Conservation (phyloP, 2,888 invertebrate genomes). For the Apoda limacodes region DNA sequence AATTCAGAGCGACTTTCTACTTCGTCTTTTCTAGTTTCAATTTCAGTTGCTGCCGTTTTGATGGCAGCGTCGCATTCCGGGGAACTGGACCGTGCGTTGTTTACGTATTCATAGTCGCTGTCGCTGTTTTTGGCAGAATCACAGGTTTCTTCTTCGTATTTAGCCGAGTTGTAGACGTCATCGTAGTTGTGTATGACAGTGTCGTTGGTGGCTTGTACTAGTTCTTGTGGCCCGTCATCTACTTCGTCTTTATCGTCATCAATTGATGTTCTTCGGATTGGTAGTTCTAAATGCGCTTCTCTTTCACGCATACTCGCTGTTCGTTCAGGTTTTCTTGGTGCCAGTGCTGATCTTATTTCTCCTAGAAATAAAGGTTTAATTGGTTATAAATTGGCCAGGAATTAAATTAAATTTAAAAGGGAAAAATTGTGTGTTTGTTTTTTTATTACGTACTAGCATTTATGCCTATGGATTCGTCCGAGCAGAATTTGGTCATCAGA, state of each 20-base stretch:
- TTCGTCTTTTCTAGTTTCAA: constrained; percentile 39
- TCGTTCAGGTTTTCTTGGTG: constrained; percentile 86
- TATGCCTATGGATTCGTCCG: not conserved
- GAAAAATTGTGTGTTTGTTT: not conserved
- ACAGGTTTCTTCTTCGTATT: constrained; percentile 55
- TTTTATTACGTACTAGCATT: not conserved
- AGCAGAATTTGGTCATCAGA: too few species aligned
- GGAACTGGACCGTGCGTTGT: constrained; percentile 74
- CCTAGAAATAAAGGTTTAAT: constrained; percentile 70
- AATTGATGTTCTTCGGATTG: constrained; percentile 58
- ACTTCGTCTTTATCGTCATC: constrained; percentile 67
- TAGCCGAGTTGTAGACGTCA: constrained; percentile 57
- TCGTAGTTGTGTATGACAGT: constrained; percentile 60
- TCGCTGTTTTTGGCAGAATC: constrained; percentile 67
- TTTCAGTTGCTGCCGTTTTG: constrained; percentile 40
- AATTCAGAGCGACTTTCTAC: constrained; percentile 54
- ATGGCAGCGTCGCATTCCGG: constrained; percentile 75
- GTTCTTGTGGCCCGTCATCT: constrained; percentile 50
- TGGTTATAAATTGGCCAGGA: not conserved
- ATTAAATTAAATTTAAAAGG: not conserved
- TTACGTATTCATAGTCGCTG: constrained; percentile 74
- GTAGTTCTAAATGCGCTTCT: constrained; percentile 74
- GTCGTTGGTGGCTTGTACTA: constrained; percentile 59
- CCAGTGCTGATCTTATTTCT: constrained; percentile 84
- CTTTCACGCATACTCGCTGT: constrained; percentile 89